Percentiles rank a stretch among this genome's conserved stretches.
phyloP scores from a whole-genome alignment of 1,140 invertebrate genomes.

The Agrypnia vestita region DNA sequence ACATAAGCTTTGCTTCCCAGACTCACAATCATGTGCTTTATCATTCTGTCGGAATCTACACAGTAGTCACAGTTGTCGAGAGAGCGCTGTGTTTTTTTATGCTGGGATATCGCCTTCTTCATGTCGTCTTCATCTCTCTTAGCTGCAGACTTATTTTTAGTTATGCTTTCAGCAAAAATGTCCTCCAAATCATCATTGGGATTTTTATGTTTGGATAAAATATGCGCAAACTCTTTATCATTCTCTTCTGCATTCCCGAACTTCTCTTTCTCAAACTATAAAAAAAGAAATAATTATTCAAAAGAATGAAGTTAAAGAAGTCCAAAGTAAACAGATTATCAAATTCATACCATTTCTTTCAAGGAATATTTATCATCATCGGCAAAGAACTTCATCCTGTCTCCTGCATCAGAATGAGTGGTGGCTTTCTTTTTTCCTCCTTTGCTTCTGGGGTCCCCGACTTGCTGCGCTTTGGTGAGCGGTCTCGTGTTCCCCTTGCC shows the following conservation, averaged over 20 bases:
- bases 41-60: slow-evolving; percentile 84
- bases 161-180: slow-evolving; percentile 85
- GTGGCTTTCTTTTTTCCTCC: slow-evolving; percentile 76
- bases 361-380: slow-evolving; percentile 93
- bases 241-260: slow-evolving; percentile 86
- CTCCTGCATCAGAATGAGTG: slow-evolving; percentile 81
- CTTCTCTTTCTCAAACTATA: slow-evolving; percentile 92
- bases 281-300: slow-evolving; percentile 61
- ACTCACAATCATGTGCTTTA: slow-evolving; percentile 91
- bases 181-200: slow-evolving; percentile 89
- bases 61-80: slow-evolving; percentile 89
- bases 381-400: slow-evolving; percentile 88
- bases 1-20: slow-evolving; percentile 88
- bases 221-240: slow-evolving; percentile 85
- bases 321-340: neutral
- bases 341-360: slow-evolving; percentile 83
- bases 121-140: slow-evolving; percentile 79
- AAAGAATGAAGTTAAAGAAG: slow-evolving; percentile 15
- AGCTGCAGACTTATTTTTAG: slow-evolving; percentile 75
- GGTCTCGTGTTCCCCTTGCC: slow-evolving; percentile 78
- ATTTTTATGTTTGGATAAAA: slow-evolving; percentile 80
- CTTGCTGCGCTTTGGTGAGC: slow-evolving; percentile 66
- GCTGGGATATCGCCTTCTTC: slow-evolving; percentile 82
- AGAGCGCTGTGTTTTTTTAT: slow-evolving; percentile 78
- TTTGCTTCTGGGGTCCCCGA: slow-evolving; percentile 67